Percentiles rank a stretch among this genome's conserved stretches.
Conservation (phyloP, 2,888 invertebrate genomes). For the Caenorhabditis auriculariae region DNA sequence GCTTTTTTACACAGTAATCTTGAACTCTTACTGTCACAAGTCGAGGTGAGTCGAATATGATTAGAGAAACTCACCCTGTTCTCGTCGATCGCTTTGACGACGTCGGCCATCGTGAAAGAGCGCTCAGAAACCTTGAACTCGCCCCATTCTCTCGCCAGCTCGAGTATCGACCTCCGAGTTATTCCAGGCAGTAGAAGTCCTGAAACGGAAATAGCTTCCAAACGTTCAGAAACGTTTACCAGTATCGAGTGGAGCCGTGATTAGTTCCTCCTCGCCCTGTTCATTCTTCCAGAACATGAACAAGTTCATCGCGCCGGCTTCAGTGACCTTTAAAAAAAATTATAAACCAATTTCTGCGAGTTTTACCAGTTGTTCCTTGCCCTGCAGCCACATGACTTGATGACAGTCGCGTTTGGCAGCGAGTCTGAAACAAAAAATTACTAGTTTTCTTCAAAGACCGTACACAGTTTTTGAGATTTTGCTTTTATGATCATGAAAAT, state of each 20-base stretch:
- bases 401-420: slow-evolving; percentile 70
- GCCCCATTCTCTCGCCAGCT: slow-evolving; percentile 79
- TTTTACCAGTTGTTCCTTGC: slow-evolving; percentile 80
- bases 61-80: slow-evolving; percentile 78
- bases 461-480: no score
- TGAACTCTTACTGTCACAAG: no score
- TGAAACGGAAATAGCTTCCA: no score
- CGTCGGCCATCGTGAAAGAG: slow-evolving; percentile 79
- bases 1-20: no score
- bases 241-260: slow-evolving; percentile 80
- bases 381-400: slow-evolving; percentile 93
- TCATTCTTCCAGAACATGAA: slow-evolving; percentile 85
- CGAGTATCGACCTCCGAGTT: slow-evolving; percentile 82
- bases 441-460: no score
- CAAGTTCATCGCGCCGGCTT: slow-evolving; percentile 98
- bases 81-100: slow-evolving; percentile 76
- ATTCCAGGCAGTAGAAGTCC: slow-evolving; percentile 93
- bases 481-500: no score
- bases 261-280: slow-evolving; percentile 81
- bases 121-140: slow-evolving; percentile 79
- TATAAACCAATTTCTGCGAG: not conserved
- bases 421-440: slow-evolving; percentile 6
- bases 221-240: no score
- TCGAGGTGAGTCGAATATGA: no score
- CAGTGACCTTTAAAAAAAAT: slow-evolving; percentile 81